Percentiles rank a stretch among this genome's conserved stretches.
phyloP scores from a whole-genome alignment of 2,113 vertebrate species.

The Pollachius pollachius region DNA sequence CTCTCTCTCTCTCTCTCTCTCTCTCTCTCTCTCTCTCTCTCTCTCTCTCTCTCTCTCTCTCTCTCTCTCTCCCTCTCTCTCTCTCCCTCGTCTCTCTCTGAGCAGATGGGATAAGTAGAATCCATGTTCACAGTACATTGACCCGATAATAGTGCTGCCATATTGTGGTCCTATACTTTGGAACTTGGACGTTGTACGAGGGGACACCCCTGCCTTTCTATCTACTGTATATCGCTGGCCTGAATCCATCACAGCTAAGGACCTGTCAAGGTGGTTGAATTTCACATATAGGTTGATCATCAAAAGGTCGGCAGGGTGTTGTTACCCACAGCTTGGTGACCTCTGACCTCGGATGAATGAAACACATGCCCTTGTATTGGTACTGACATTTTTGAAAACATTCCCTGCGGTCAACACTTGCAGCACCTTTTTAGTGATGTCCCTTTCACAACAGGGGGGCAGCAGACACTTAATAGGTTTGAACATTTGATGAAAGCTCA shows the following conservation, averaged over 20 bases:
- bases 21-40: slow-evolving; percentile 6
- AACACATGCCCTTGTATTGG: too few species aligned
- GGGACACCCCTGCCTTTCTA: neutral
- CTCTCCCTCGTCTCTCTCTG: neutral
- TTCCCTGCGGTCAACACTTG: too few species aligned
- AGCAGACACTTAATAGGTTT: too few species aligned
- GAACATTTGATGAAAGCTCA: too few species aligned
- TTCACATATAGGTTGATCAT: too few species aligned
- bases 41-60: neutral
- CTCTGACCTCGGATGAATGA: too few species aligned
- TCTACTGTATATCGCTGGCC: neutral
- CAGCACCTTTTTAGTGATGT: too few species aligned
- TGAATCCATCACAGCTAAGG: neutral
- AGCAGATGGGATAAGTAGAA: neutral
- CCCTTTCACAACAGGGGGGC: too few species aligned
- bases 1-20: too few species aligned
- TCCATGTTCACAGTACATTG: slow-evolving; percentile 1
- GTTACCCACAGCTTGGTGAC: too few species aligned
- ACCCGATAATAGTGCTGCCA: slow-evolving; percentile 44
- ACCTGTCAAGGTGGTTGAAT: neutral
- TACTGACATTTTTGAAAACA: too few species aligned
- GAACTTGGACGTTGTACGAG: slow-evolving; percentile 24
- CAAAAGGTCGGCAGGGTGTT: too few species aligned
- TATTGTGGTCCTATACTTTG: slow-evolving; percentile 41
- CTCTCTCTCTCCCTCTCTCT: slow-evolving; percentile 15